Evolutionary conservation across 2,888 invertebrate species (phyloP), one percentile per base, ranked within the genome.

Genomic region (Philopedon plagiatum): DNA sequence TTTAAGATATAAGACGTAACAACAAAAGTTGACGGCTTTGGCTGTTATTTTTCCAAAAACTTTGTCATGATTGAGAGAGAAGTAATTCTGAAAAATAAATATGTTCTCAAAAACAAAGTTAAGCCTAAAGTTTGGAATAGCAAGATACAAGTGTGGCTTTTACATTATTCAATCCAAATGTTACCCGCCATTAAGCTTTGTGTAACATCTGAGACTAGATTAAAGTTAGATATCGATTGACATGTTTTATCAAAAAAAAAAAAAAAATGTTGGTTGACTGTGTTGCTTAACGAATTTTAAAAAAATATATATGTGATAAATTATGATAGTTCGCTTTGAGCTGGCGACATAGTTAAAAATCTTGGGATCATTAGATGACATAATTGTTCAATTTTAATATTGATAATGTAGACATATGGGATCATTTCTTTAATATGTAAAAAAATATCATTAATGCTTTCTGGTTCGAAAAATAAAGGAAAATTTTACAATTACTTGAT

Each of bases 11-110:
- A 5, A 39, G 11, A 34, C 5, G 5, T 34, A 34, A 34, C 1
- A 13, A 4, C 1, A 11, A 23, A 3, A 21, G 21, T 46, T 46
- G 21, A n/a, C 21, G 15, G 23, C 7, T n/a, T 46, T n/a, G 21
- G n/a, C 21, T 18, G 3, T 18, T 3, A 0, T 44, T 44, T 19
- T 5, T 8, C 2, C 46, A 5, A 46, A 23, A 46, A 46, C 23
- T 46, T 44, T 44, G 2, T 21, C 5, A 23, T 46, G 23, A 21
- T 21, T 21, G 46, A 46, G 11, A 46, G n/a, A 23, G 23, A 46
- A 46, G 23, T 23, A 46, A 23, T 46, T 46, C 23, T 2, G n/a
- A 46, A 46, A 23, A 23, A 46, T 46, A 21, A 46, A 46, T 46
- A 2, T 9, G 19, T 46, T 46, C 11, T 46, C 46, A n/a, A 46